These are phyloP conservation scores for Caenorhabditis drosophilae DNA, from an alignment of 2,888 invertebrate genomes.

Conservation along the genomic window DNA sequence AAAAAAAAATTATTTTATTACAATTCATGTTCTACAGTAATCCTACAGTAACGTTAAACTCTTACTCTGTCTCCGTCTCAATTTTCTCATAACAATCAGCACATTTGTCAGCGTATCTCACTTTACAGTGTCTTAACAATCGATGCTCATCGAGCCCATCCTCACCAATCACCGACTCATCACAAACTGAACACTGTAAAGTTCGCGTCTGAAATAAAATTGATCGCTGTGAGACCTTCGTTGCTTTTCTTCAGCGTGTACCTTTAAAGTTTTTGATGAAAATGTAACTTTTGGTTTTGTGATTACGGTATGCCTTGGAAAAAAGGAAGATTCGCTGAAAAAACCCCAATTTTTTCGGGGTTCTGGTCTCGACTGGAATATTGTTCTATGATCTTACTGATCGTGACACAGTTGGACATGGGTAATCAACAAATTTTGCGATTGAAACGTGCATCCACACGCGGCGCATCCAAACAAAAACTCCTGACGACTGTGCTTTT, in stretches of 20 bases:
- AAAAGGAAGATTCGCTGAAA: slow-evolving; percentile 16
- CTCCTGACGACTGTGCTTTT: slow-evolving; percentile 23
- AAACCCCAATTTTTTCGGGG: background rate
- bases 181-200: slow-evolving; percentile 45
- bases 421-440: slow-evolving; percentile 13
- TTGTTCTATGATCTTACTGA: slow-evolving; percentile 14
- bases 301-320: background rate
- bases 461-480: slow-evolving; percentile 30
- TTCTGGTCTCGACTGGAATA: background rate
- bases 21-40: too few relatives aligned
- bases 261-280: slow-evolving; percentile 4
- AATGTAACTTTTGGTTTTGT: background rate
- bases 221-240: background rate
- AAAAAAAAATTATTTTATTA: too few relatives aligned
- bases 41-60: background rate
- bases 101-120: slow-evolving; percentile 34
- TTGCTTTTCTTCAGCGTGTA: background rate
- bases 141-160: slow-evolving; percentile 48
- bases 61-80: slow-evolving; percentile 4
- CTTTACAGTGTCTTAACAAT: slow-evolving; percentile 40
- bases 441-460: slow-evolving; percentile 23
- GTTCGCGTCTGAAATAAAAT: slow-evolving; percentile 10
- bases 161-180: slow-evolving; percentile 42
- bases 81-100: slow-evolving; percentile 41
- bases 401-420: slow-evolving; percentile 47